Conservation (phyloP, 2,888 invertebrate species). For the Antheraea yamamai region DNA sequence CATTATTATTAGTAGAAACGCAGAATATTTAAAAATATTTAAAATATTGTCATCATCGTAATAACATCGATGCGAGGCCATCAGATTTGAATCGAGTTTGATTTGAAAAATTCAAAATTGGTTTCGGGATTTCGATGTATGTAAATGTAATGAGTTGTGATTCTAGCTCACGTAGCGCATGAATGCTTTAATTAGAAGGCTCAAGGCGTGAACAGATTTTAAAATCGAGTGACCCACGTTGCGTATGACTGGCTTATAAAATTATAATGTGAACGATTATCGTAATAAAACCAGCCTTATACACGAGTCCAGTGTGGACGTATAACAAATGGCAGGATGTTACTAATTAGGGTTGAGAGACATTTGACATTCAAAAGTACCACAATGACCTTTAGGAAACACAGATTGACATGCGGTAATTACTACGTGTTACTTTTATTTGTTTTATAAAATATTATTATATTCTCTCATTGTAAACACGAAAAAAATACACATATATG, state of each 20-base stretch:
- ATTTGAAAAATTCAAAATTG: not conserved
- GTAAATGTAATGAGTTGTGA: not conserved
- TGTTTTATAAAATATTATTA: not conserved
- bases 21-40: not conserved
- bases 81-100: not conserved
- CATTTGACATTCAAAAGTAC: conserved; percentile 17
- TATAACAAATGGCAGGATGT: conserved; percentile 15
- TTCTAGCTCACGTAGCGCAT: not conserved
- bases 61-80: not conserved
- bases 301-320: conserved; percentile 9
- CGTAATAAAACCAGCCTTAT: conserved; percentile 18
- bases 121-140: not conserved
- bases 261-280: conserved; percentile 18
- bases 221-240: not conserved
- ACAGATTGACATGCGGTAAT: conserved; percentile 10
- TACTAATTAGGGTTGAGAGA: conserved; percentile 12
- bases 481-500: not conserved
- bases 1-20: not conserved
- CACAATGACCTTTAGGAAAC: conserved; percentile 13
- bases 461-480: not conserved
- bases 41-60: not conserved
- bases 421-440: not conserved
- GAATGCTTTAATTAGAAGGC: conserved; percentile 5
- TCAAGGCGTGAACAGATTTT: not conserved
- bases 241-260: conserved; percentile 7